Conservation (phyloP, 2,888 invertebrate species). For the Prosapia bicincta region DNA sequence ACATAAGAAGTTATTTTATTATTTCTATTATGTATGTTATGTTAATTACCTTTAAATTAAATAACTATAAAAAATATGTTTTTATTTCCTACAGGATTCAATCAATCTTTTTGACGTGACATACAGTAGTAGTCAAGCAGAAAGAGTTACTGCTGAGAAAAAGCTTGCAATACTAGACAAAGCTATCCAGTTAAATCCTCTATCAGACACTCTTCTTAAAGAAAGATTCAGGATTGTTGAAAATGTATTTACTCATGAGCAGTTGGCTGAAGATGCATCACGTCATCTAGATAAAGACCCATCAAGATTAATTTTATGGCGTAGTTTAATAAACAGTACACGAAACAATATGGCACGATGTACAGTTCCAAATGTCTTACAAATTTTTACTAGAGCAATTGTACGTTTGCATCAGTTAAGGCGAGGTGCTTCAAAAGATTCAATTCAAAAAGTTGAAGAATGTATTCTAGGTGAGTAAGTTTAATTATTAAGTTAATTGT, state of each 20-base stretch:
- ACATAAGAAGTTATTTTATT: too few relatives aligned
- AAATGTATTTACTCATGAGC: slow-evolving; percentile 56
- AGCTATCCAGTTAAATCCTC: slow-evolving; percentile 55
- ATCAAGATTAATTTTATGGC: slow-evolving; percentile 18
- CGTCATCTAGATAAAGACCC: slow-evolving; percentile 18
- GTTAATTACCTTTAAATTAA: too few relatives aligned
- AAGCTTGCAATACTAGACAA: slow-evolving; percentile 60
- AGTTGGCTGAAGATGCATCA: slow-evolving; percentile 39
- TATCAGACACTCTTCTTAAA: slow-evolving; percentile 52
- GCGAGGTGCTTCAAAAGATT: neutral
- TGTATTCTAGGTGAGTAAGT: slow-evolving; percentile 19
- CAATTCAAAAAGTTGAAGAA: neutral
- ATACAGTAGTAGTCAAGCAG: slow-evolving; percentile 46
- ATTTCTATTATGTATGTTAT: too few relatives aligned
- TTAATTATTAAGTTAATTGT: too few relatives aligned
- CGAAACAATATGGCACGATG: slow-evolving; percentile 24
- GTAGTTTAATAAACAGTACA: slow-evolving; percentile 10
- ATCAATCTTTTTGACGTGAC: slow-evolving; percentile 49
- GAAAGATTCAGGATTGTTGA: slow-evolving; percentile 50
- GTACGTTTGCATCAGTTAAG: slow-evolving; percentile 12
- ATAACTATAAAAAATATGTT: too few relatives aligned
- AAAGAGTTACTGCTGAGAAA: slow-evolving; percentile 49
- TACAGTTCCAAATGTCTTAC: slow-evolving; percentile 14
- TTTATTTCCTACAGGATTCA: slow-evolving; percentile 43
- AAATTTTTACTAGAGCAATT: slow-evolving; percentile 12